Base-by-base conservation (phyloP, 2,797 vertebrate species). In the Xenentodon cancila region DNA sequence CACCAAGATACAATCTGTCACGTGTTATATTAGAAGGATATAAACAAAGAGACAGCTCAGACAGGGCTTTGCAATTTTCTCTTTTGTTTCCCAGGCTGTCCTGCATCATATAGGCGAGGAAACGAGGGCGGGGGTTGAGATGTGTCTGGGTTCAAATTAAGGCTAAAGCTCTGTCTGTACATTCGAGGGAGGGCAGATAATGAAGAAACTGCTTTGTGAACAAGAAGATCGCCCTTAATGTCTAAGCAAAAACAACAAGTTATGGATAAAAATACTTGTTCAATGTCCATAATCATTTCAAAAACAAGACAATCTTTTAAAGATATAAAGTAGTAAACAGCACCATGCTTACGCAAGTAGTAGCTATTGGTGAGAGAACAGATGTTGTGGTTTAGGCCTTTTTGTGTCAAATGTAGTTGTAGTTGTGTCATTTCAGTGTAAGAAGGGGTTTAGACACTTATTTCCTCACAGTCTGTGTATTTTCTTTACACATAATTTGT, bases 41-140 rank as follows among this genome's bases (percentile, higher is more conserved):
- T 71, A 73, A 86, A 82, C 56, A 68, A 69, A 73, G 34, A 60
- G 34, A 59, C 6, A 1, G 53, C 0, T 16, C 49, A 54, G 62
- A 53, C 54, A 13, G 20, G 3, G 8, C 56, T 63, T 65, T 3
- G 3, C 53, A 27, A 66, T 32, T 13, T 9, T 53, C 20, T 25
- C 83, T 49, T 77, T 85, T 85, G 85, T 89, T 64, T 75, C 64
- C 54, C 47, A 77, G 71, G 50, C 79, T 59, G 70, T 22, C 79
- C 74, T 18, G 1, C 67, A 77, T 86, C 73, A 74, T 81, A 32
- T 71, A 51, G 68, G 62, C 44, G 21, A 71, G 46, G 30, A 59
- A 67, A 55, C 47, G 0, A 21, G 18, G 64, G 30, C 50, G 64
- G 73, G 70, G 75, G 67, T 9, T 25, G 64, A 66, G 75, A 21